A percentile compares a stretch with the other conserved stretches of the same genome.
phyloP scores from a whole-genome alignment of 2,113 vertebrate species.

The Prunella himalayana region DNA sequence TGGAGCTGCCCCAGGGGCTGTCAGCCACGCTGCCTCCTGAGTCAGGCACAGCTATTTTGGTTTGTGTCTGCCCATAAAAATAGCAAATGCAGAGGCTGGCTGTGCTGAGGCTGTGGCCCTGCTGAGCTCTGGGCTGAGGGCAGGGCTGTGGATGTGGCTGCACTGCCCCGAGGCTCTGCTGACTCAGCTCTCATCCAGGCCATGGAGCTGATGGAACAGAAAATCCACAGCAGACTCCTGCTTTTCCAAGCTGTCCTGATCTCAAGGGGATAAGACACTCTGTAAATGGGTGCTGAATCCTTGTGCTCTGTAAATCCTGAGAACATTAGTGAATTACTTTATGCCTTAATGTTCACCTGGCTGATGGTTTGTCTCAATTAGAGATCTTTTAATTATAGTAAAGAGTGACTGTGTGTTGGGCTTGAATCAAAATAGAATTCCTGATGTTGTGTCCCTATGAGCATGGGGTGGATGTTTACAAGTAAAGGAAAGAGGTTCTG shows the following conservation, averaged over 20 bases:
- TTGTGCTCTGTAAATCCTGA: background rate
- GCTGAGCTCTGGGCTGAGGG: background rate
- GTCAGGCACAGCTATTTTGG: background rate
- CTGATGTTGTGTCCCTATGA: background rate
- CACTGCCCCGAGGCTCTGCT: accelerated
- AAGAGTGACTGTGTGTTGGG: background rate
- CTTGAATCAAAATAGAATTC: background rate
- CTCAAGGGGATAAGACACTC: background rate
- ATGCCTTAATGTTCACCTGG: background rate
- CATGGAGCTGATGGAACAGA: background rate
- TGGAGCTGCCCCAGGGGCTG: accelerated
- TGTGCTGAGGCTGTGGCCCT: background rate
- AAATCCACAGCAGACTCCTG: background rate
- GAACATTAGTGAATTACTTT: background rate
- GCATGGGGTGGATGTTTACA: background rate
- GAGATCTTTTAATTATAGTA: background rate
- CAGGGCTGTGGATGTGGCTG: background rate
- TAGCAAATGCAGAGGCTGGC: background rate
- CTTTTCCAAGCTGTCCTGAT: background rate
- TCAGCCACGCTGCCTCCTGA: accelerated
- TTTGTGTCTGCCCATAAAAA: background rate
- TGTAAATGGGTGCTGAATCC: background rate
- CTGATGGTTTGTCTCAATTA: background rate
- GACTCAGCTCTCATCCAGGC: background rate
- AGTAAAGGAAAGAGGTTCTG: background rate